Conservation (phyloP, 2,888 invertebrate genomes). For the Ectobius pallidus region DNA sequence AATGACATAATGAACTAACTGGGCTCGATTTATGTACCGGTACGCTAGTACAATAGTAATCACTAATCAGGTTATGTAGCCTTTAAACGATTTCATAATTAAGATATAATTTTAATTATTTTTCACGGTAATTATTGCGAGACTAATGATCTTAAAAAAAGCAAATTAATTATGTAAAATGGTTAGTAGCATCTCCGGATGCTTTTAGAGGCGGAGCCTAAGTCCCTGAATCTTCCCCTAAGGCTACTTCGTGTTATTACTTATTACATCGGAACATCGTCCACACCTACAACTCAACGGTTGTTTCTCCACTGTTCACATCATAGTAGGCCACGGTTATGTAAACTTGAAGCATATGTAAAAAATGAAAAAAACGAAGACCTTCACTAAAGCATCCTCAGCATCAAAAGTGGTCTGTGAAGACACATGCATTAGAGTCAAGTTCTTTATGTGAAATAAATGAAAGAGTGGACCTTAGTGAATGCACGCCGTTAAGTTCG, state of each 20-base stretch:
- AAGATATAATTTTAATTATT: too few species aligned
- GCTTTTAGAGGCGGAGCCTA: neutral
- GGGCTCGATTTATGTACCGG: too few species aligned
- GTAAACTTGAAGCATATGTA: neutral
- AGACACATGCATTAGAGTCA: neutral
- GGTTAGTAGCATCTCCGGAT: neutral
- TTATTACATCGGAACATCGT: neutral
- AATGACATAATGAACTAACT: too few species aligned
- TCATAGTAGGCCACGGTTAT: conserved; percentile 1
- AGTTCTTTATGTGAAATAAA: neutral
- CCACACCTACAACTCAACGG: neutral
- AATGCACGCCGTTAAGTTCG: too few species aligned
- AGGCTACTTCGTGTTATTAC: neutral
- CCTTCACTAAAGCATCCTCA: neutral
- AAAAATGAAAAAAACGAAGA: neutral
- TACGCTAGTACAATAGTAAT: too few species aligned
- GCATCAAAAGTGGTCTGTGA: neutral
- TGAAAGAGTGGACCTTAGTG: neutral
- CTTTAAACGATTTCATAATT: too few species aligned
- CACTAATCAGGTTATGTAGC: too few species aligned
- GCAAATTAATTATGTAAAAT: conserved; percentile 4
- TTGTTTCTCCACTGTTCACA: neutral
- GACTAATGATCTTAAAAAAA: too few species aligned
- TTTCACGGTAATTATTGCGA: too few species aligned
- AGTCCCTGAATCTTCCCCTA: neutral